Evolutionary conservation across 2,113 vertebrate species (phyloP), one percentile per base, ranked within the genome.

Genomic region (Phylloscopus trochilus): DNA sequence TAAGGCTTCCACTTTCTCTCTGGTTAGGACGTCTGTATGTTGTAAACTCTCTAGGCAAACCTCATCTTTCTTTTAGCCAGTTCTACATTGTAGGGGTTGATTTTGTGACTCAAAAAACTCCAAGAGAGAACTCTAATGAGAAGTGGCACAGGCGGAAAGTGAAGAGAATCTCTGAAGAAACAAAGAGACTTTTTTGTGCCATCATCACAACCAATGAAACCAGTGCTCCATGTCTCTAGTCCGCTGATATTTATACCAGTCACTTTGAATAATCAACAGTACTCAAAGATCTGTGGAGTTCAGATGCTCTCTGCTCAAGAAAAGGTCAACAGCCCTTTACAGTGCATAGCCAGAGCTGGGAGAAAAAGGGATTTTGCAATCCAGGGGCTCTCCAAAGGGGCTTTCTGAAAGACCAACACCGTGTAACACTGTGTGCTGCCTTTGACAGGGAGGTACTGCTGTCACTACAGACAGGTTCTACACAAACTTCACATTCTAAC

Each of bases 101-200:
- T 67, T 91, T 73, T 46, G 3, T 72, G 93, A 73, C 12, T 67
- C 24, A 72, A 28, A 76, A 86, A 21, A 41, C 12, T 47, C 30
- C 52, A 73, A 74, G 44, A 76, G 35, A 84, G 41, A 87, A 60
- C 41, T 87, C 52, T 74, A 43, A 91, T 83, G 23, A 69, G 73
- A 87, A 94, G n/a, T n/a, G 58, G 75, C 81, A 90, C 7, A 75
- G 43, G 30, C 43, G 64, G 58, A 84, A 83, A 90, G 51, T n/a
- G 24, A 88, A 63, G n/a, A 62, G 67, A 82, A 87, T 66, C 75
- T 75, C 49, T 69, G 62, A 72, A 87, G 41, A 92, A 87, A 67
- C 12, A 44, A 62, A 35, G 39, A 67, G 55, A 75, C 43, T 52
- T 87, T 89, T 64, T 35, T 56, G 80, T 79, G 66, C 67, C 78